Percentiles rank a stretch among this genome's conserved stretches.
These are phyloP conservation scores for Arge pagana DNA, from an alignment of 2,888 invertebrate species.

Conservation along the genomic window DNA sequence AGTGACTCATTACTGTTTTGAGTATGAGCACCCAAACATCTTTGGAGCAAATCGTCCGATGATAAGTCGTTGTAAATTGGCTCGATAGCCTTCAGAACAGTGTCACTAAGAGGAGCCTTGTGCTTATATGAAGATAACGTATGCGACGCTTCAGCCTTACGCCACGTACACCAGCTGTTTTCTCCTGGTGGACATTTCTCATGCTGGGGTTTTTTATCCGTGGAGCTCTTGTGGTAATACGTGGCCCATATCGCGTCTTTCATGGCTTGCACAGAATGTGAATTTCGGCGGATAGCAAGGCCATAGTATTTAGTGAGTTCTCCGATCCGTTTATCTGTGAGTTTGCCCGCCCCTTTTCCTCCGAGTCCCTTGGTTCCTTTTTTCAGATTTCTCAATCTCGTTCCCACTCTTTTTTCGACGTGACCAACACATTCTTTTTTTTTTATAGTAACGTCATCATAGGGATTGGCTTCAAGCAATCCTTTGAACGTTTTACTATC, in stretches of 20 bases:
- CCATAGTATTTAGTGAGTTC: slow-evolving; percentile 9
- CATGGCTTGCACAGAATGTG: slow-evolving; percentile 2
- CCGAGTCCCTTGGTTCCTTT: background rate
- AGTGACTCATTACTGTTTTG: background rate
- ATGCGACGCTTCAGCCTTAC: background rate
- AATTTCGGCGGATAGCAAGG: slow-evolving; percentile 4
- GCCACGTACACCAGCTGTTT: slow-evolving; percentile 1
- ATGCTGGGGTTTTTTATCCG: slow-evolving; percentile 13
- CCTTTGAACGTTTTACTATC: background rate
- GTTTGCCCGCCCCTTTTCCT: background rate
- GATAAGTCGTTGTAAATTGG: background rate
- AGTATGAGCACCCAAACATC: background rate
- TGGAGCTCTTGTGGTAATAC: slow-evolving; percentile 15
- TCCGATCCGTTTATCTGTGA: no score
- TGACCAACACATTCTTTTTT: slow-evolving; percentile 17
- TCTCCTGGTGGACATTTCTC: slow-evolving; percentile 4
- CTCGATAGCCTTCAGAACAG: background rate
- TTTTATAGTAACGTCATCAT: slow-evolving; percentile 1
- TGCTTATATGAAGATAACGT: background rate
- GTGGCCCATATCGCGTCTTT: slow-evolving; percentile 21
- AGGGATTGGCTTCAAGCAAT: background rate
- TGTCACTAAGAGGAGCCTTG: background rate
- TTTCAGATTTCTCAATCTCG: background rate
- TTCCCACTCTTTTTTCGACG: slow-evolving; percentile 5
- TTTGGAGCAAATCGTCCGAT: background rate